phyloP scores from a whole-genome alignment of 2,797 vertebrate genomes.

The Pogoniulus pusillus region DNA sequence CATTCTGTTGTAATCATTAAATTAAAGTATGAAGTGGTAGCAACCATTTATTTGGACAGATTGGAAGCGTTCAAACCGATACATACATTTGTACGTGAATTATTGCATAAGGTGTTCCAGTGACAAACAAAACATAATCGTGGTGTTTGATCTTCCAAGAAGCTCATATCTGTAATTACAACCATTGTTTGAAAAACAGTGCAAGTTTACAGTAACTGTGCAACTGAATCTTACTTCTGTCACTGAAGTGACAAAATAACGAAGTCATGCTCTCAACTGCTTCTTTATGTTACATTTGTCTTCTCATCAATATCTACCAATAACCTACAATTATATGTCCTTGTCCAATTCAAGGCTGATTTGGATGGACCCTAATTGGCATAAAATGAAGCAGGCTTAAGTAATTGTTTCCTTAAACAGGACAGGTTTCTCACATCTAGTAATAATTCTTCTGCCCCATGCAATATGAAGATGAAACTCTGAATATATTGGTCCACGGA shows the following conservation, averaged over 20 bases:
- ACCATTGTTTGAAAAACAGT: background rate
- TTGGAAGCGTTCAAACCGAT: background rate
- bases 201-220: background rate
- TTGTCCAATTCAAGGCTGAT: background rate
- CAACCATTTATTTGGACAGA: background rate
- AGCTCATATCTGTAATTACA: constrained; percentile 19
- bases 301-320: background rate
- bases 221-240: background rate
- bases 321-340: background rate
- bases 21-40: background rate
- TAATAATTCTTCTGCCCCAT: background rate
- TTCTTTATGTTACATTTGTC: background rate
- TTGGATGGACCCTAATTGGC: background rate
- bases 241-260: constrained; percentile 26
- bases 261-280: background rate
- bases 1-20: background rate
- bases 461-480: background rate
- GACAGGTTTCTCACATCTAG: background rate
- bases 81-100: background rate
- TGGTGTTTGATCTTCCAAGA: background rate
- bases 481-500: background rate
- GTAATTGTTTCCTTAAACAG: background rate
- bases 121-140: constrained; percentile 29
- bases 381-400: background rate
- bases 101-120: background rate